Evolutionary conservation across 2,888 invertebrate species (phyloP), one percentile per base, ranked within the genome.

Genomic region (Troides oblongomaculatus): DNA sequence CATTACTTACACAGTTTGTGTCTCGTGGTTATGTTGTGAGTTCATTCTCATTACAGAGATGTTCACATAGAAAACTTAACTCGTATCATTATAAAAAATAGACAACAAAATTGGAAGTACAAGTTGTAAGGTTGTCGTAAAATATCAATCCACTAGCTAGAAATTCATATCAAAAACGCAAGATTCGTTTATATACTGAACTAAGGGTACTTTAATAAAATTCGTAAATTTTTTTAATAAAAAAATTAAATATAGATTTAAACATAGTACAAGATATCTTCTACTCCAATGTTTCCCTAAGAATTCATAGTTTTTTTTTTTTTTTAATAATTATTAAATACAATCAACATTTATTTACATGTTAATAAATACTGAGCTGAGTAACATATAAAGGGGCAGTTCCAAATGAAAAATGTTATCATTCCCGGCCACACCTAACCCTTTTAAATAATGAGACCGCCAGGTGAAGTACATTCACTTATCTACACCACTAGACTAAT

Each of bases 351-450:
- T 58, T 23, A 65, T 65, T 65, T 58, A 59, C 46, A 65, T 59
- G 58, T 12, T 30, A 65, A 59, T 62, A 62, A 58, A 67, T 57
- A 30, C 62, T 30, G 67, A 25, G 46, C 46, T 67, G 62, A 58
- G 39, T 62, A 62, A 62, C 67, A 67, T 23, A 62, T 67, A 62
- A 67, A 67, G 62, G 62, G 67, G 67, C 57, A 62, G 67, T 18
- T 62, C 66, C 66, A 39, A 62, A 66, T 67, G 67, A 67, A 62
- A 62, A 62, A 67, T 57, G 67, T 46, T 57, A 30, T 57, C 62
- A 61, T 39, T 66, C 14, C 67, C 57, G 62, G 62, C 62, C 67
- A 67, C 67, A 62, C 43, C 56, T 57, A 67, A 57, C 67, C 67
- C 67, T 67, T 62, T 62, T 43, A 67, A 67, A 67, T 67, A 67